Evolutionary conservation across 2,888 invertebrate species (phyloP), one percentile per base, ranked within the genome.

Genomic region (Megamerina dolium): DNA sequence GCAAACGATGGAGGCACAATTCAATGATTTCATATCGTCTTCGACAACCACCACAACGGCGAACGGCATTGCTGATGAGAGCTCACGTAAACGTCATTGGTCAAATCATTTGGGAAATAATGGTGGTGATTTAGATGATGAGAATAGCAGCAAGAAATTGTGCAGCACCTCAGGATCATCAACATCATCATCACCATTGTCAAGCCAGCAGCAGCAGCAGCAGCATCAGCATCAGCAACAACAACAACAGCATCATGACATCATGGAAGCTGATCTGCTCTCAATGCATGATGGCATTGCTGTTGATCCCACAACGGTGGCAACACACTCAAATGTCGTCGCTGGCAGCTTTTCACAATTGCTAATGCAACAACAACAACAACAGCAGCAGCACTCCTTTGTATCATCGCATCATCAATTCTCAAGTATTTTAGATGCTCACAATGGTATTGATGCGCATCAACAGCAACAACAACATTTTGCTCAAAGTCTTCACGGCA

Each of bases 1-100:
- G 63, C 68, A 68, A 43, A 64, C 64, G 48, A 66, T 68, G 61
- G 69, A 68, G 38, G 64, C 66, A 12, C 68, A 65, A 48, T 63
- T 66, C 37, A 61, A 58, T 6, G 70, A 66, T 35, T 68, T 66
- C 30, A 58, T 66, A 49, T 53, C 63, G 16, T 59, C 45, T 12
- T 43, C 48, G 12, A 35, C 18, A 10, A 37, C 36, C 12, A 56
- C 52, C n/a, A 39, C 44, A 12, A 35, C 39, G 29, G 30, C 26
- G 27, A 31, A 9, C 16, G 21, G 29, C 13, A 13, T 37, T 13
- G 36, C 29, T 18, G 35, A 30, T 17, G 41, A 43, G 6, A 42
- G 50, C 26, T 17, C 36, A 29, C 62, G 69, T 2, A 70, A 70
- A 33, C 63, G 70, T 1, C 60, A 58, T 21, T 70, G 68, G 68